Conservation (phyloP, 2,888 invertebrate genomes). For the Pachymerium ferrugineum region DNA sequence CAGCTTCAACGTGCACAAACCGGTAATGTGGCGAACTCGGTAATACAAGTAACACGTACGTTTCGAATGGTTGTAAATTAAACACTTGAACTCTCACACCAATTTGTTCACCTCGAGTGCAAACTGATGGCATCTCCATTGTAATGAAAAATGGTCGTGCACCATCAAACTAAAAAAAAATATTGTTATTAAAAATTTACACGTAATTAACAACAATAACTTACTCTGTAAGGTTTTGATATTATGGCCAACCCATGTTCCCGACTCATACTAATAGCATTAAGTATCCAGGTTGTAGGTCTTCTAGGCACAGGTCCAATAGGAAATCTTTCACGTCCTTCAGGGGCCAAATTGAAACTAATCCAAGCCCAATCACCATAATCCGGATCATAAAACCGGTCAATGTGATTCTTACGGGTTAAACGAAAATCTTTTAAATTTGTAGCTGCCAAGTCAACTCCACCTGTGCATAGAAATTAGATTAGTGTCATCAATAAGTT, state of each 20-base stretch:
- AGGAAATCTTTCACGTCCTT: conserved; percentile 32
- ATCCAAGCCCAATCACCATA: conserved; percentile 37
- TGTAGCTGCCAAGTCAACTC: neutral
- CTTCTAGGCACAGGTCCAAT: conserved; percentile 35
- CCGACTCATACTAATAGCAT: conserved; percentile 35
- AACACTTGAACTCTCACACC: conserved; percentile 88
- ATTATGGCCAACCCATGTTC: conserved; percentile 32
- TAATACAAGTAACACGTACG: conserved; percentile 49
- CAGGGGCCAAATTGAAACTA: conserved; percentile 33
- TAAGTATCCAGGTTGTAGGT: conserved; percentile 36
- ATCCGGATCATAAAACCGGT: conserved; percentile 33
- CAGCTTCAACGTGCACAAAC: conserved; percentile 52
- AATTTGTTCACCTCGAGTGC: conserved; percentile 54
- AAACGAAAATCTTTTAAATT: conserved; percentile 33
- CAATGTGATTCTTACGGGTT: conserved; percentile 33
- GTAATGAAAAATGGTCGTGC: conserved; percentile 54
- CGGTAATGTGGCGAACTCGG: conserved; percentile 51
- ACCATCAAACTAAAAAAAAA: conserved; percentile 45
- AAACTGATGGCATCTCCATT: conserved; percentile 50
- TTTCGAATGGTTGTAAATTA: conserved; percentile 72
- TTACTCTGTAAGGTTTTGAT: conserved; percentile 33
- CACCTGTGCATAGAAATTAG: neutral
- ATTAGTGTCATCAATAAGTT: neutral
- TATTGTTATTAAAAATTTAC: too few relatives aligned
- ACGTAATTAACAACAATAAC: neutral